phyloP scores from a whole-genome alignment of 1,140 invertebrate species.

The Olivierus martensii region DNA sequence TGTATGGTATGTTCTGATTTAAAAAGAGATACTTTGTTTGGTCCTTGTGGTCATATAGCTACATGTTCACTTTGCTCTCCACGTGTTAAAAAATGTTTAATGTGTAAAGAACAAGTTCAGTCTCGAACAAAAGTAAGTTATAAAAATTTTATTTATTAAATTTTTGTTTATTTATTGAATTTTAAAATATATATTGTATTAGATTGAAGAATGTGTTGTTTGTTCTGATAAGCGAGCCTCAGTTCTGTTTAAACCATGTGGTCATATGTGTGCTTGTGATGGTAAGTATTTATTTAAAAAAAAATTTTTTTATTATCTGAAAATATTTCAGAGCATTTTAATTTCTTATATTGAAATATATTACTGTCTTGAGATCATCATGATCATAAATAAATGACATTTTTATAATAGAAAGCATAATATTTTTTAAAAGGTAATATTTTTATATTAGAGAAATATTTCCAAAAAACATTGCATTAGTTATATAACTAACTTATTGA shows the following conservation, averaged over 20 bases:
- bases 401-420: no score
- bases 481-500: no score
- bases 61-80: constrained; percentile 83
- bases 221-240: constrained; percentile 86
- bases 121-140: constrained; percentile 51
- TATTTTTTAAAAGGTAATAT: no score
- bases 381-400: no score
- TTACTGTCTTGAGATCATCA: no score
- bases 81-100: constrained; percentile 87
- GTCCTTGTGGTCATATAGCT: constrained; percentile 51
- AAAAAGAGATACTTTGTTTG: constrained; percentile 58
- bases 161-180: not conserved
- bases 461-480: no score
- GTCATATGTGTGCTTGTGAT: constrained; percentile 88
- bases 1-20: constrained; percentile 91
- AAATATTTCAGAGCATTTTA: no score
- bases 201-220: constrained; percentile 92
- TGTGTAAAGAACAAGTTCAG: constrained; percentile 71
- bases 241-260: constrained; percentile 83
- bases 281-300: constrained; percentile 22
- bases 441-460: no score
- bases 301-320: no score
- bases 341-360: no score
- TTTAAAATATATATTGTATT: constrained; percentile 22
- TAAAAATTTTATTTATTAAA: not conserved